Evolutionary conservation across 2,888 invertebrate genomes (phyloP).

Genomic region (Drosophila mayaguana): DNA sequence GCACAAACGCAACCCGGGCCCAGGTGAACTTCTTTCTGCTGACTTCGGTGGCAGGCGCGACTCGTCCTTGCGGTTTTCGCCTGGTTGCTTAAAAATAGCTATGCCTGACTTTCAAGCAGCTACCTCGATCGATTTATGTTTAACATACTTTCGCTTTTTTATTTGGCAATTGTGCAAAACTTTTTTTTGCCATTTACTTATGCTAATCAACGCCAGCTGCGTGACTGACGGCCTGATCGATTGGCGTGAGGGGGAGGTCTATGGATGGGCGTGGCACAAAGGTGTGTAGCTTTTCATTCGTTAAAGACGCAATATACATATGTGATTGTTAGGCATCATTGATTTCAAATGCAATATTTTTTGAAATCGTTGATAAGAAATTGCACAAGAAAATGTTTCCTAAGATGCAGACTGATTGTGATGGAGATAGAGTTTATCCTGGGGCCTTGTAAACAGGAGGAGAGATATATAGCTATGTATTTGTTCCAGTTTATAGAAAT

Average conservation of each 20-base stretch:
- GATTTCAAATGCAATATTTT: conserved; percentile 22
- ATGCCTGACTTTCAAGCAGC: conserved; percentile 61
- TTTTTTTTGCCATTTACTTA: conserved; percentile 58
- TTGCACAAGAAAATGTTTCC: not conserved
- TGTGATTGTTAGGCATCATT: conserved; percentile 3
- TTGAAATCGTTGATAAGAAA: not conserved
- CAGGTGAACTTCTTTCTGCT: conserved; percentile 38
- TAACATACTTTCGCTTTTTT: conserved; percentile 76
- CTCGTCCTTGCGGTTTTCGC: conserved; percentile 67
- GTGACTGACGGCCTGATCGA: conserved; percentile 33
- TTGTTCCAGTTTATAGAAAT: not conserved
- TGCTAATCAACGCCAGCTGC: conserved; percentile 67
- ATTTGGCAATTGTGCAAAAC: conserved; percentile 54
- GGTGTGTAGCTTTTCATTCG: conserved; percentile 1
- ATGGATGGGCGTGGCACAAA: not conserved
- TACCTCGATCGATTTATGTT: conserved; percentile 68
- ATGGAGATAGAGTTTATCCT: not conserved
- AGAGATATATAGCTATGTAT: not conserved
- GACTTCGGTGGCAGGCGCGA: conserved; percentile 58
- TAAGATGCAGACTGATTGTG: not conserved
- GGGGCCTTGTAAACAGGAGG: not conserved
- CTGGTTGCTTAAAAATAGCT: conserved; percentile 67
- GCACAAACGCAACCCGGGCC: conserved; percentile 50
- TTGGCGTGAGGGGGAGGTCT: not conserved
- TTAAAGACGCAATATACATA: conserved; percentile 39